Base-by-base conservation (phyloP, 2,888 invertebrate genomes). In the Zygaena filipendulae region DNA sequence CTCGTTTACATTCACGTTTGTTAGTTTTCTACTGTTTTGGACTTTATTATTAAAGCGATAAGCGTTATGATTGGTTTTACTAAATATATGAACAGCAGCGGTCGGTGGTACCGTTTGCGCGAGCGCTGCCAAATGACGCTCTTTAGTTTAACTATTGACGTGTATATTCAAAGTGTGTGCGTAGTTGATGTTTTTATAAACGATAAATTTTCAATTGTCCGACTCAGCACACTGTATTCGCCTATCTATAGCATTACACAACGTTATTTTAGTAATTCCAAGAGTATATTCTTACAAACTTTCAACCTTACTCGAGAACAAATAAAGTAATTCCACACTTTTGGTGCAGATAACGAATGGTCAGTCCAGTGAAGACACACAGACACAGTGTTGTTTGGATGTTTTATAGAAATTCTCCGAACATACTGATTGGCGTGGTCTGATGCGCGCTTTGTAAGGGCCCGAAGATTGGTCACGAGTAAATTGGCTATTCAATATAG, bases 181-280 rank as follows among this genome's bases (percentile, higher is more conserved):
- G 43, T 53, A 54, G 51, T 52, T 64, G 60, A 69, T 69, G 60
- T 67, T 66, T 64, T 67, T 67, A 59, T 64, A 63, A 67, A 60
- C 60, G 60, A 63, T 63, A 62, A 62, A 60, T 62, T 60, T 64
- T 56, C 59, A 58, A 64, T 67, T 64, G 66, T 62, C 57, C 51
- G 52, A 13, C 35, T 32, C 42, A 16, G 4, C 16, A 16, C 16
- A n/a, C n/a, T n/a, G n/a, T n/a, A n/a, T n/a, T n/a, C n/a, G n/a
- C n/a, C n/a, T n/a, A n/a, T n/a, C n/a, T n/a, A n/a, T n/a, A n/a
- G n/a, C n/a, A n/a, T n/a, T n/a, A n/a, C n/a, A n/a, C n/a, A n/a
- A n/a, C n/a, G n/a, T n/a, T n/a, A n/a, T n/a, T n/a, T n/a, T n/a
- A n/a, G 49, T 57, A n/a, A n/a, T n/a, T n/a, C n/a, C n/a, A n/a